These are phyloP conservation scores for Caenorhabditis angaria DNA, from an alignment of 2,888 invertebrate genomes.

Conservation along the genomic window DNA sequence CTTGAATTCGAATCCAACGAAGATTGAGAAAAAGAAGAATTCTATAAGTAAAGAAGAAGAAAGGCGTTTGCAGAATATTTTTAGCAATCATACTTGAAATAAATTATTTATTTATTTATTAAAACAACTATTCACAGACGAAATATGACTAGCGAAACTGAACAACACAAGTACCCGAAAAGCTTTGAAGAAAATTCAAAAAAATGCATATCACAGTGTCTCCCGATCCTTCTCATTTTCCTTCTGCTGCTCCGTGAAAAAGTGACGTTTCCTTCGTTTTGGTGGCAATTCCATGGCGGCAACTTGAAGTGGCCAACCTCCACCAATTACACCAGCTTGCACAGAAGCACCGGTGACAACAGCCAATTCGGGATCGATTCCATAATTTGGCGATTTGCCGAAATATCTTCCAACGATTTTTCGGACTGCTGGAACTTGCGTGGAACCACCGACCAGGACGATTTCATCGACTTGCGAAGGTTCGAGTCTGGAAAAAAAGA, in stretches of 20 bases:
- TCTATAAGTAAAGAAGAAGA: constrained; percentile 15
- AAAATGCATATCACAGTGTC: neutral
- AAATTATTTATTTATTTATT: constrained; percentile 7
- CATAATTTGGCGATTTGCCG: constrained; percentile 71
- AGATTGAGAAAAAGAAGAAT: neutral
- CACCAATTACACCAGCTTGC: constrained; percentile 76
- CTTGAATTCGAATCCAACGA: neutral
- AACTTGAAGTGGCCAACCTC: constrained; percentile 76
- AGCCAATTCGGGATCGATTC: constrained; percentile 75
- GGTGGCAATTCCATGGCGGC: constrained; percentile 69
- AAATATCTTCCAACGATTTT: constrained; percentile 74
- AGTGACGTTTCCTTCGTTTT: constrained; percentile 65
- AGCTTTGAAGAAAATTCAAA: neutral
- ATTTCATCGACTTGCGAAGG: constrained; percentile 74
- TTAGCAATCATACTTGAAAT: constrained; percentile 9
- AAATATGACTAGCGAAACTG: neutral
- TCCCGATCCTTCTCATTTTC: constrained; percentile 44
- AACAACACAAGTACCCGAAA: constrained; percentile 2
- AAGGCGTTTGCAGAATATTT: constrained; percentile 28
- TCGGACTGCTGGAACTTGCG: constrained; percentile 74
- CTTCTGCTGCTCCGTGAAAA: constrained; percentile 60
- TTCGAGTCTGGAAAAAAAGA: constrained; percentile 37
- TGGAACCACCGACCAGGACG: constrained; percentile 76
- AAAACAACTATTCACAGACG: constrained; percentile 5
- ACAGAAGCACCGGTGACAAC: constrained; percentile 75